Conservation (phyloP, 2,888 invertebrate species). For the Onchidella celtica region DNA sequence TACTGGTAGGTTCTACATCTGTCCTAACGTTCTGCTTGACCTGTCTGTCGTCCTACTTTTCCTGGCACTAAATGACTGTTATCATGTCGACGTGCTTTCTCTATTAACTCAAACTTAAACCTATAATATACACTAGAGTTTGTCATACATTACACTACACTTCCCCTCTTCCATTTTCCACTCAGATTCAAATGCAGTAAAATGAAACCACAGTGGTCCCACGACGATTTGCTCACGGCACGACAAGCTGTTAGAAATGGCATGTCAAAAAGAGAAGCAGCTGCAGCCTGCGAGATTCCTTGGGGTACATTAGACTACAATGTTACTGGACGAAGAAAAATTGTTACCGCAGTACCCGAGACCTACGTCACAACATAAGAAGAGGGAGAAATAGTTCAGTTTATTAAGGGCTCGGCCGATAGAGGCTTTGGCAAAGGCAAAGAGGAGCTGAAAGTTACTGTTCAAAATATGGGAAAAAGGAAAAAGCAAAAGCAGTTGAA, state of each 20-base stretch:
- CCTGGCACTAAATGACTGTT: too few relatives aligned
- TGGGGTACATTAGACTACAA: conserved; percentile 17
- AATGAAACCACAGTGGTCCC: not conserved
- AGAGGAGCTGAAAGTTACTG: not conserved
- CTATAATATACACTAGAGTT: too few relatives aligned
- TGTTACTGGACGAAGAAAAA: conserved; percentile 7
- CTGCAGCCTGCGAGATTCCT: conserved; percentile 12
- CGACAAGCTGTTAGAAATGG: conserved; percentile 15
- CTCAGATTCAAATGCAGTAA: not conserved
- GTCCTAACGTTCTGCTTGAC: too few relatives aligned
- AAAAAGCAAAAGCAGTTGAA: too few relatives aligned
- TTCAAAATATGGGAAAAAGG: too few relatives aligned
- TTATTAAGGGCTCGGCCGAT: not conserved
- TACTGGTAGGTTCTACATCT: too few relatives aligned
- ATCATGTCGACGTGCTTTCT: too few relatives aligned
- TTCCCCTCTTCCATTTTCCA: not conserved
- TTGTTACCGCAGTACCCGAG: not conserved
- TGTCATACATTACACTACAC: too few relatives aligned
- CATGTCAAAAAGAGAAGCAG: conserved; percentile 8
- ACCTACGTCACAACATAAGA: not conserved
- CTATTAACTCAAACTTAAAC: too few relatives aligned
- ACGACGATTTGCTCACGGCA: not conserved
- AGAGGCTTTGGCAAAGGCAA: conserved; percentile 25
- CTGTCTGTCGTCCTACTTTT: too few relatives aligned
- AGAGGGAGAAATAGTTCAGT: not conserved